Evolutionary conservation across 2,113 vertebrate genomes (phyloP).

Genomic region (Anguilla japonica): DNA sequence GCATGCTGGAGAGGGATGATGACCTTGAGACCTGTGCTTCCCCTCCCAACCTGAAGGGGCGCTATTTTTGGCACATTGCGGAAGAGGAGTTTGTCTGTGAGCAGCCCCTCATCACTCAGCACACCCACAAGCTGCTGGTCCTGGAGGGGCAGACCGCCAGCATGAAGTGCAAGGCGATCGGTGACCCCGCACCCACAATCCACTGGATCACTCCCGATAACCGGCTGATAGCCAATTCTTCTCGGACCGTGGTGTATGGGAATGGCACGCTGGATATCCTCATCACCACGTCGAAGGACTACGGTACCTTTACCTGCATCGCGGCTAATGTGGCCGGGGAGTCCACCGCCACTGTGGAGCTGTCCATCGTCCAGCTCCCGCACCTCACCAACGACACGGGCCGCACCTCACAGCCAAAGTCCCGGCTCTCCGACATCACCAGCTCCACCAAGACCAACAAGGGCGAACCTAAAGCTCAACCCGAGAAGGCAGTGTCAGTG

Average conservation of each 20-base stretch:
- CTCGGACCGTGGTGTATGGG: constrained; percentile 83
- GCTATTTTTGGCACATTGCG: constrained; percentile 95
- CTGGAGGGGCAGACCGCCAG: constrained; percentile 94
- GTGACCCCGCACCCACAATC: constrained; percentile 92
- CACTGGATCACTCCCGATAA: constrained; percentile 95
- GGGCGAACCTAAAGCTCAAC: constrained; percentile 78
- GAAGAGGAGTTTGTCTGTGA: constrained; percentile 96
- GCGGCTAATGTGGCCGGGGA: constrained; percentile 95
- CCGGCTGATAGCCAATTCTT: constrained; percentile 88
- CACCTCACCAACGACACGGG: constrained; percentile 89
- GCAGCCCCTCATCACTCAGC: constrained; percentile 92
- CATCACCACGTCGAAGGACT: constrained; percentile 92
- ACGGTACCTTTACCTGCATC: constrained; percentile 93
- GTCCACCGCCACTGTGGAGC: constrained; percentile 86
- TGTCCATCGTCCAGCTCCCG: constrained; percentile 92
- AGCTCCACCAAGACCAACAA: constrained; percentile 88
- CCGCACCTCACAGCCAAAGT: constrained; percentile 81
- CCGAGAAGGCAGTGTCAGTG: constrained; percentile 84
- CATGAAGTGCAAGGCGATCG: constrained; percentile 92
- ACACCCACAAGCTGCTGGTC: constrained; percentile 90
- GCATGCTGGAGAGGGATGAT: constrained; percentile 89
- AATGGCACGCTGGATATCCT: constrained; percentile 93
- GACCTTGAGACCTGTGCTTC: constrained; percentile 98
- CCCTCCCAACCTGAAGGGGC: constrained; percentile 84
- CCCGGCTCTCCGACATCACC: constrained; percentile 92